Evolutionary conservation across 1,140 invertebrate genomes (phyloP), one percentile per base, ranked within the genome.

Genomic region (Venustaconcha ellipsiformis): DNA sequence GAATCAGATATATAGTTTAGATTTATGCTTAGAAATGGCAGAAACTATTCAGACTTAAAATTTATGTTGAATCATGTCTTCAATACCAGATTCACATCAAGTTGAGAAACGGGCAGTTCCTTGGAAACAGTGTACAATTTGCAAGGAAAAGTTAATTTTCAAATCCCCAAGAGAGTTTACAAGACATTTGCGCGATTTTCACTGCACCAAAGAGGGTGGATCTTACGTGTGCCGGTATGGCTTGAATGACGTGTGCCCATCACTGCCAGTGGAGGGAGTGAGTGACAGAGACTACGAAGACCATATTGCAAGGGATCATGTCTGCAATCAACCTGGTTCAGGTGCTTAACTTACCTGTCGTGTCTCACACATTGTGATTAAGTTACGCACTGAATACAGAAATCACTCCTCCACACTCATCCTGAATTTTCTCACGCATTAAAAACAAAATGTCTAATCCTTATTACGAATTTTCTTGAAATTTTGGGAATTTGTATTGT

Each of bases 221-320:
- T 96, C 95, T 12, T 95, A 94, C 89, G 93, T 97, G 14, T 97
- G 96, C 88, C 94, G 94, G 82, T 97, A 97, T 93, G 96, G 96
- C 37, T 93, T 94, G 84, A 97, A 97, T 90, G 93, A 93, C 20
- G 94, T 97, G 14, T 97, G 96, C 87, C 93, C 93, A 55, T 95
- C 94, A 67, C 89, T 97, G 74, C 96, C 96, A 5, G 90, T 96
- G 85, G 95, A 97, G 90, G 96, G 96, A 79, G 95, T 97, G 70
- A 94, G 93, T 80, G 95, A 96, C 90, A 92, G 93, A 65, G 96
- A 97, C 89, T 97, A 97, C 88, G 93, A 96, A 91, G 93, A 94
- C 78, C 96, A 97, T 88, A 94, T 97, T 64, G 92, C 93, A 68
- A 94, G 94, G 85, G 94, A 96, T 88, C 95, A 96, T 86, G 92